These are phyloP conservation scores for Cryptoblepharus egeriae DNA, from an alignment of 2,797 vertebrate genomes.

Conservation along the genomic window DNA sequence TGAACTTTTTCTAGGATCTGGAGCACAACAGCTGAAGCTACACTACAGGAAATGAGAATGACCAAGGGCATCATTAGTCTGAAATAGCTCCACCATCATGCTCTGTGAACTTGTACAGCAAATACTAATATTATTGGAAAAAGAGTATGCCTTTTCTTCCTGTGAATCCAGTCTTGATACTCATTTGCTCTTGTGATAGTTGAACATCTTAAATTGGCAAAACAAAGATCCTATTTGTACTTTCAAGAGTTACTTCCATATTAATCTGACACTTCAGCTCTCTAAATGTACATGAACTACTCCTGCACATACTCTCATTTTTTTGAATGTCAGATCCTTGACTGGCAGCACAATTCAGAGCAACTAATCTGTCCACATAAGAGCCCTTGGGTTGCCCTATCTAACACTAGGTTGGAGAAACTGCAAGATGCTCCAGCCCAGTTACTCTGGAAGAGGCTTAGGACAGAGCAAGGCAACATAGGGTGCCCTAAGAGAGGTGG, in stretches of 20 bases:
- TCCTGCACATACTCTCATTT: background rate
- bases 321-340: background rate
- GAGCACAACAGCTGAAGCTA: conserved; percentile 3
- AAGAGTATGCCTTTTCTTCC: background rate
- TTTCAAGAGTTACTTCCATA: background rate
- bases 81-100: background rate
- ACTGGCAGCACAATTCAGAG: too few species aligned
- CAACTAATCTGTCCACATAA: too few species aligned
- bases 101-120: background rate
- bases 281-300: background rate
- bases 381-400: too few species aligned
- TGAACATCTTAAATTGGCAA: background rate
- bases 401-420: too few species aligned
- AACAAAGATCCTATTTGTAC: background rate
- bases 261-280: background rate
- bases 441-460: too few species aligned
- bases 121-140: background rate
- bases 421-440: too few species aligned
- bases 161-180: background rate
- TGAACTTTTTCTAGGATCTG: conserved; percentile 14
- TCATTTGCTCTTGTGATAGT: background rate
- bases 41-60: conserved; percentile 30
- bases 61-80: background rate
- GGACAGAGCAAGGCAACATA: too few species aligned
- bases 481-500: too few species aligned